Conservation (phyloP, 2,113 vertebrate species). For the Grammomys surdaster region DNA sequence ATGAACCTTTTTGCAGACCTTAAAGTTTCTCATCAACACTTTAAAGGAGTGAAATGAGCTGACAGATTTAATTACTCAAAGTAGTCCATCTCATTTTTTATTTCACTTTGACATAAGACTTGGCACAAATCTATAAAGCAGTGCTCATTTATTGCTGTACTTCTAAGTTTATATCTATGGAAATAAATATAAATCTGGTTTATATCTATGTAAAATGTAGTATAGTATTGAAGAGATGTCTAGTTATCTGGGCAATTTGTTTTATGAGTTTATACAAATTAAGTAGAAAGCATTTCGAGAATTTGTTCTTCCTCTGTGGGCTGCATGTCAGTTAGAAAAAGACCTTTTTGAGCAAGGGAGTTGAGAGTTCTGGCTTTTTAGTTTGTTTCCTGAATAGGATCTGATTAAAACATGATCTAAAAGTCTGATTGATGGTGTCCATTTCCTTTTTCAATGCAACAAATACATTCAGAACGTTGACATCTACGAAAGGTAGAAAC, state of each 20-base stretch:
- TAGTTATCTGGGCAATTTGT: conserved; percentile 82
- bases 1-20: conserved; percentile 52
- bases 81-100: conserved; percentile 78
- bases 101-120: conserved; percentile 83
- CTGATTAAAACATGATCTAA: conserved; percentile 82
- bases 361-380: conserved; percentile 81
- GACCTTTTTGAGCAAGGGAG: conserved; percentile 58
- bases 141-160: conserved; percentile 78
- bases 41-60: conserved; percentile 70
- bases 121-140: conserved; percentile 76
- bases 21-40: conserved; percentile 70
- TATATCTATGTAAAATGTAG: conserved; percentile 69
- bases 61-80: conserved; percentile 80
- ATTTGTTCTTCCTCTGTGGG: conserved; percentile 78
- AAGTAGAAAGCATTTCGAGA: conserved; percentile 76
- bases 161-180: conserved; percentile 78
- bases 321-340: conserved; percentile 78
- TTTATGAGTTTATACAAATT: conserved; percentile 85
- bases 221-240: conserved; percentile 74
- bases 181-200: conserved; percentile 36
- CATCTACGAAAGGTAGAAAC: conserved; percentile 71
- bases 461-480: conserved; percentile 80
- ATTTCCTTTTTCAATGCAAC: conserved; percentile 84
- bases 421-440: conserved; percentile 81
- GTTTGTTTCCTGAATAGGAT: conserved; percentile 74